Base-by-base conservation (phyloP, 2,113 vertebrate genomes). In the Ceyx cyanopectus region DNA sequence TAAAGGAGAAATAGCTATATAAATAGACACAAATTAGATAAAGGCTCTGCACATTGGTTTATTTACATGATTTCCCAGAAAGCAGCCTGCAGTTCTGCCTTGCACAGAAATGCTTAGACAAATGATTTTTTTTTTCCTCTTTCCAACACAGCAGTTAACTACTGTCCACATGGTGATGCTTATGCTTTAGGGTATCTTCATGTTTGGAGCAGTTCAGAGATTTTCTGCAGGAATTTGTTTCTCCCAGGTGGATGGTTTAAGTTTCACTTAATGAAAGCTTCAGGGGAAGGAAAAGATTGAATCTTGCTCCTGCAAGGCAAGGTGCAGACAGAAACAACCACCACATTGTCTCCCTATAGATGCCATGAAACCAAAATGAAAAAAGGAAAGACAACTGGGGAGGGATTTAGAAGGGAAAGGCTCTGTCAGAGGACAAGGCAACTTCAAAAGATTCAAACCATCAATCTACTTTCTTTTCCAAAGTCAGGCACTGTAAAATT, bases 161-260 rank as follows among this genome's bases (percentile, higher is more conserved):
- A 46, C 34, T 89, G 60, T 24, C 81, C 86, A n/a, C n/a, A 27
- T 2, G 46, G 46, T 48, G 1, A 26, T 63, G 82, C 85, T 92
- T 89, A 68, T n/a, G 80, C 89, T 78, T 77, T 72, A 89, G 78
- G 62, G 68, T 30, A 92, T 20, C 54, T 92, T 92, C 72, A 58
- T 27, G 60, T 65, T 34, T 93, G 84, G 91, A 90, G 61, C 46
- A 80, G 92, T 86, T 90, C 74, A 90, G 90, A 96, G 62, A 60
- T 94, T 82, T 88, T 62, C 74, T 89, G 68, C 62, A 57, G 54
- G 61, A 66, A 63, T 87, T 87, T 92, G 95, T 67, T 91, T 80
- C 90, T 95, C 92, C 66, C 76, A 93, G 53, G 20, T 51, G n/a
- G 58, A 76, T 82, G 40, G 85, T 89, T 97, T 89, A 78, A 76